Evolutionary conservation across 2,888 invertebrate genomes (phyloP), one percentile per base, ranked within the genome.

Genomic region (Ferrisia virgata): DNA sequence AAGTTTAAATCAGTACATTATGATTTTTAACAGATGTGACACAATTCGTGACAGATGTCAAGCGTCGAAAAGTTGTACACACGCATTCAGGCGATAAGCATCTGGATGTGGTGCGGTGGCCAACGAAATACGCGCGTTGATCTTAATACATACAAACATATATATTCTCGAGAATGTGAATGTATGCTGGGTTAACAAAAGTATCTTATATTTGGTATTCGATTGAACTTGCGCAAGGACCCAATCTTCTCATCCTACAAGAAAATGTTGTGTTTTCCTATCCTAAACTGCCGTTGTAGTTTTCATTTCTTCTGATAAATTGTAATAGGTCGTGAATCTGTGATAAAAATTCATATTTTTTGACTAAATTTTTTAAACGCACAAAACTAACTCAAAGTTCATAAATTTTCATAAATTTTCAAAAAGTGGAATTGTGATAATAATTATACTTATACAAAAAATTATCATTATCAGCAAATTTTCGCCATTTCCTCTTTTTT

Each of bases 11-110:
- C 18, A 33, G 18, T 64, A 28, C 36, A 36, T 36, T 18, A 36
- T 76, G 72, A 76, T 76, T 76, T 76, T 76, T 76, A 33, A 28
- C 72, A 76, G 72, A 76, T 76, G 36, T 36, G 33, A 76, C 36
- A 76, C 18, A 15, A 33, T 76, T 76, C 36, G 72, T 76, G 72
- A 76, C 72, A 36, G 72, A 36, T 76, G 64, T 64, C 25, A 64
- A 25, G 64, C 28, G 28, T 31, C 28, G 28, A 28, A 64, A 64
- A 64, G 64, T 64, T 64, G 64, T 64, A 64, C 25, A 15, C 64
- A 28, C 28, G 64, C 15, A 64, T 22, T 22, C 13, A 13, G 28
- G 64, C 64, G 64, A 28, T 18, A 64, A 28, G 64, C 28, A 15
- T 28, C 13, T 15, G 28, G 11, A 39, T 39, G 5, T 5, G 13